Evolutionary conservation across 2,888 invertebrate species (phyloP).

Genomic region (Muschampia plurimacula): DNA sequence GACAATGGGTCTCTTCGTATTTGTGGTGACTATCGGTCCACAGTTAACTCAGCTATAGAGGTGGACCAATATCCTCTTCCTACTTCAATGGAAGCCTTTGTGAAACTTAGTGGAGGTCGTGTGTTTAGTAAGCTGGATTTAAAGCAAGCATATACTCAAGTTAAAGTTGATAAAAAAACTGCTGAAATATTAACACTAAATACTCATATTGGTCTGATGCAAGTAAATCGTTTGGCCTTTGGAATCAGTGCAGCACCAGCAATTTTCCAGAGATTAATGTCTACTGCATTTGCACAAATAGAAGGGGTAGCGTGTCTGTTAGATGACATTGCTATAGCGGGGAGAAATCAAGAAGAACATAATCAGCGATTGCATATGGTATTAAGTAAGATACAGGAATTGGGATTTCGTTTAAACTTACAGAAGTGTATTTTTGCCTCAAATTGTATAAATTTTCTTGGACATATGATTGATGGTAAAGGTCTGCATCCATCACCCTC

Average conservation of each 20-base stretch:
- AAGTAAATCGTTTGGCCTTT: constrained; percentile 33
- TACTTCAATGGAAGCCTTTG: constrained; percentile 39
- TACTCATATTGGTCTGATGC: constrained; percentile 10
- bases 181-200: constrained; percentile 20
- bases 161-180: constrained; percentile 40
- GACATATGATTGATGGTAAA: constrained; percentile 36
- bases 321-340: constrained; percentile 42
- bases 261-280: constrained; percentile 45
- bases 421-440: constrained; percentile 38
- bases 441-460: constrained; percentile 34
- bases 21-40: constrained; percentile 42
- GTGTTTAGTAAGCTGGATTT: constrained; percentile 47
- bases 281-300: constrained; percentile 38
- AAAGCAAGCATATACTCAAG: constrained; percentile 46
- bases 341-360: constrained; percentile 34
- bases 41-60: constrained; percentile 39
- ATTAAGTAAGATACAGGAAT: constrained; percentile 32
- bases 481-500: constrained; percentile 33
- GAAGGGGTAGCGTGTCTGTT: constrained; percentile 43
- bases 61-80: constrained; percentile 42
- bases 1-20: constrained; percentile 41
- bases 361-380: constrained; percentile 34
- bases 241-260: constrained; percentile 42
- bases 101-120: constrained; percentile 42
- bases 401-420: constrained; percentile 37